phyloP scores from a whole-genome alignment of 2,113 vertebrate species.

The Lota lota region DNA sequence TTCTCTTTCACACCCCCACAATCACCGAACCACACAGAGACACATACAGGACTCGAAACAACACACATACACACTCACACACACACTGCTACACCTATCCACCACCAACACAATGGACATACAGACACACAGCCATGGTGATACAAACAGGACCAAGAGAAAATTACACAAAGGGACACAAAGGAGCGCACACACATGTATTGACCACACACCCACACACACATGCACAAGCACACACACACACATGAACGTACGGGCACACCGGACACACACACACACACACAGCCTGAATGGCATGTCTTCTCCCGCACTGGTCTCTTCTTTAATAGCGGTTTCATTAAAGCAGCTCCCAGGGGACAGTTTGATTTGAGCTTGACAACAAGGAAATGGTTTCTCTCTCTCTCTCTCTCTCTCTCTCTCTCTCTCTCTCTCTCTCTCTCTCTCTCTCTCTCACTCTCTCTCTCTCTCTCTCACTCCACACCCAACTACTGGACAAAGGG shows the following conservation, averaged over 20 bases:
- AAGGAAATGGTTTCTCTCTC: neutral
- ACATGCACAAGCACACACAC: neutral
- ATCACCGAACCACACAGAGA: constrained; percentile 2
- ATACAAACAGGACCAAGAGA: neutral
- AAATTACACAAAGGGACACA: neutral
- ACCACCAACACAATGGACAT: too few relatives aligned
- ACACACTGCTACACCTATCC: neutral
- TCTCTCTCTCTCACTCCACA: neutral
- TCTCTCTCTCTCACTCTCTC: neutral
- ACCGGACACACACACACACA: neutral
- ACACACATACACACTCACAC: constrained; percentile 1
- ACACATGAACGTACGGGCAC: neutral
- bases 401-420: neutral
- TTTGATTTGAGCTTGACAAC: constrained; percentile 50
- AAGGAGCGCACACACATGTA: neutral
- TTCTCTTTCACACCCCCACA: constrained; percentile 61
- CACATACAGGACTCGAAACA: too few relatives aligned
- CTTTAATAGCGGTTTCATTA: constrained; percentile 71
- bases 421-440: neutral
- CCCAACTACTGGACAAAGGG: neutral
- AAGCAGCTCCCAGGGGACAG: constrained; percentile 51
- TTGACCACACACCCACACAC: constrained; percentile 1
- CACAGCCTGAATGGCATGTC: constrained; percentile 1
- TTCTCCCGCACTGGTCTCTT: constrained; percentile 53
- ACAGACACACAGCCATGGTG: neutral